These are phyloP conservation scores for Erebia ligea DNA, from an alignment of 2,888 invertebrate species.

Conservation along the genomic window DNA sequence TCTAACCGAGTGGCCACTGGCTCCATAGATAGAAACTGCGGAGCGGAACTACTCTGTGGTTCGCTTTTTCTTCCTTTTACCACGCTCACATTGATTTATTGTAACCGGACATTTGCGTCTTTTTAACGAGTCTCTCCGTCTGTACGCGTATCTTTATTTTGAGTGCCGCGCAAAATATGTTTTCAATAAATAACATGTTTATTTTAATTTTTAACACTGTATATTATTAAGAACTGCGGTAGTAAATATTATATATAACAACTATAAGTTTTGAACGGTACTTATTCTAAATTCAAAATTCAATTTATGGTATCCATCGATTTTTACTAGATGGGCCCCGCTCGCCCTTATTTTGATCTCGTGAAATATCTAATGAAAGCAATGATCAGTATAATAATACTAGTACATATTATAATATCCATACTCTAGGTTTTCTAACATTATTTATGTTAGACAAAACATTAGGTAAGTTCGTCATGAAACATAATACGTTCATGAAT, in stretches of 20 bases:
- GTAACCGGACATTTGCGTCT: slow-evolving; percentile 47
- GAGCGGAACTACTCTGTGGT: slow-evolving; percentile 46
- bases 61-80: slow-evolving; percentile 50
- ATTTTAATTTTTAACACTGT: not conserved
- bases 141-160: slow-evolving; percentile 39
- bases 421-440: not conserved
- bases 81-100: slow-evolving; percentile 59
- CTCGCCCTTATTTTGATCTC: not conserved
- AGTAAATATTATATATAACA: no score
- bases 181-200: slow-evolving; percentile 26
- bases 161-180: slow-evolving; percentile 25
- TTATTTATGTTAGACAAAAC: not conserved
- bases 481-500: slow-evolving; percentile 6
- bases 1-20: slow-evolving; percentile 55
- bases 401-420: not conserved
- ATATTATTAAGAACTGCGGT: no score
- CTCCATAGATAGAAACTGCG: slow-evolving; percentile 45
- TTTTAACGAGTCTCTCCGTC: slow-evolving; percentile 43
- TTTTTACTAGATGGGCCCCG: no score
- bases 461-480: not conserved
- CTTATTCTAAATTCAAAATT: no score
- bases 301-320: no score
- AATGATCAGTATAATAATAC: not conserved
- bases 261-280: no score
- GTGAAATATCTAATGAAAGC: not conserved